Conservation (phyloP, 1,140 invertebrate species). For the Galendromus occidentalis region DNA sequence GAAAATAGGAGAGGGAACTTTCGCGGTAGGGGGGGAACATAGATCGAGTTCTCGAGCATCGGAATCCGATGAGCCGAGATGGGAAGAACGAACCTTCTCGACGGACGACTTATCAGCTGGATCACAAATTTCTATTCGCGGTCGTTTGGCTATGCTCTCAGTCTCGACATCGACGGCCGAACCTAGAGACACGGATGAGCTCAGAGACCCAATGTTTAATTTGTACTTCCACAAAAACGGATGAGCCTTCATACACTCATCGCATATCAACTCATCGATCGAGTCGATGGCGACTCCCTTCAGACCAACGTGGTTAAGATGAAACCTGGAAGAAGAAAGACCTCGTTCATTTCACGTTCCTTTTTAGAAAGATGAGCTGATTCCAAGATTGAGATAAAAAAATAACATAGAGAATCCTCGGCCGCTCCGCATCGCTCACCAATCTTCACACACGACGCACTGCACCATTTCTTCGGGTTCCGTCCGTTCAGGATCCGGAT, state of each 20-base stretch:
- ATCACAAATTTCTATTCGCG: background rate
- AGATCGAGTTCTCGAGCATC: too few relatives aligned
- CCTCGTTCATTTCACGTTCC: constrained; percentile 32
- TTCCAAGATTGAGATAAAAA: too few relatives aligned
- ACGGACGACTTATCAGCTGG: background rate
- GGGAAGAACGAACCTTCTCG: background rate
- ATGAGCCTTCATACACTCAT: constrained; percentile 5
- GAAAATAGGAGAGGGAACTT: too few relatives aligned
- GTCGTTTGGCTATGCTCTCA: background rate
- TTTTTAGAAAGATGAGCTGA: too few relatives aligned
- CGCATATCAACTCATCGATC: background rate
- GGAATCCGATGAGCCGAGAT: background rate
- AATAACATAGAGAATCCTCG: too few relatives aligned
- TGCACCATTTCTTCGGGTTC: constrained; percentile 83
- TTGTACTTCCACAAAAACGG: constrained; percentile 3
- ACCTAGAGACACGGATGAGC: too few relatives aligned
- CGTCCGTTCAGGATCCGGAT: constrained; percentile 67
- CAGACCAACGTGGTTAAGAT: background rate
- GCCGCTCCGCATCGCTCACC: too few relatives aligned
- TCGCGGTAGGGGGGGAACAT: too few relatives aligned
- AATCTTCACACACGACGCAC: constrained; percentile 91
- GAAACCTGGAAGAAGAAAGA: constrained; percentile 29
- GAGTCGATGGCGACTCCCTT: background rate
- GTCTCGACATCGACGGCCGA: background rate
- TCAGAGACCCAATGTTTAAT: too few relatives aligned